A percentile compares a stretch with the other conserved stretches of the same genome.
phyloP scores from a whole-genome alignment of 2,888 invertebrate species.

The Eupelmus urozonus region DNA sequence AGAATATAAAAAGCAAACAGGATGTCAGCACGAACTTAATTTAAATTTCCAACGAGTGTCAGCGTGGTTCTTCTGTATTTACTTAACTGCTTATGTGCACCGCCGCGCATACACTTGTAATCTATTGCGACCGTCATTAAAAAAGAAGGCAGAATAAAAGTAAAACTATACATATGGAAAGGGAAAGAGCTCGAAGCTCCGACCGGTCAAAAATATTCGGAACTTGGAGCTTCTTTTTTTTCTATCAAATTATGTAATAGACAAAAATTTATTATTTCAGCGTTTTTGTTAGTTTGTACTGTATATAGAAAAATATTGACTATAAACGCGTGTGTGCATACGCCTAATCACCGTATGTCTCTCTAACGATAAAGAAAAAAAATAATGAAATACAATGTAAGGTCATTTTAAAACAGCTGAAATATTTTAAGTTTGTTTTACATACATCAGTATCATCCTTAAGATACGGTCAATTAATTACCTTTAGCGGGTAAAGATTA shows the following conservation, averaged over 20 bases:
- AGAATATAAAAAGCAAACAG: background rate
- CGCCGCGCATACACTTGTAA: slow-evolving; percentile 58
- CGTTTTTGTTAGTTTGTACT: slow-evolving; percentile 53
- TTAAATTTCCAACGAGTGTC: slow-evolving; percentile 6
- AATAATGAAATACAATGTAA: slow-evolving; percentile 30
- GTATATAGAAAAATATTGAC: slow-evolving; percentile 55
- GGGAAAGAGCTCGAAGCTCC: slow-evolving; percentile 23
- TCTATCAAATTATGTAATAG: slow-evolving; percentile 43
- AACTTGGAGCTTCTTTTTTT: slow-evolving; percentile 35
- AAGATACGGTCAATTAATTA: slow-evolving; percentile 43
- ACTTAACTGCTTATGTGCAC: slow-evolving; percentile 63
- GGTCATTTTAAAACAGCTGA: slow-evolving; percentile 50
- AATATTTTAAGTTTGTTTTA: slow-evolving; percentile 26
- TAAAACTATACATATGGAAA: slow-evolving; percentile 1
- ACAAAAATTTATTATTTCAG: slow-evolving; percentile 49
- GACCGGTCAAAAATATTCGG: slow-evolving; percentile 9
- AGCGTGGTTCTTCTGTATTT: slow-evolving; percentile 62
- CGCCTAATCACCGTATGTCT: slow-evolving; percentile 51
- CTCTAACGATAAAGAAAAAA: slow-evolving; percentile 43
- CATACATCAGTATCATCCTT: background rate
- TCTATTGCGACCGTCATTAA: slow-evolving; percentile 44
- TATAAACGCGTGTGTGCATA: slow-evolving; percentile 54
- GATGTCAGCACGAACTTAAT: background rate
- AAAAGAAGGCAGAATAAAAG: background rate
- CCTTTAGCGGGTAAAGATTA: slow-evolving; percentile 21